A percentile compares a stretch with the other conserved stretches of the same genome.
phyloP scores from a whole-genome alignment of 2,113 vertebrate genomes.

The Prionailurus viverrinus region DNA sequence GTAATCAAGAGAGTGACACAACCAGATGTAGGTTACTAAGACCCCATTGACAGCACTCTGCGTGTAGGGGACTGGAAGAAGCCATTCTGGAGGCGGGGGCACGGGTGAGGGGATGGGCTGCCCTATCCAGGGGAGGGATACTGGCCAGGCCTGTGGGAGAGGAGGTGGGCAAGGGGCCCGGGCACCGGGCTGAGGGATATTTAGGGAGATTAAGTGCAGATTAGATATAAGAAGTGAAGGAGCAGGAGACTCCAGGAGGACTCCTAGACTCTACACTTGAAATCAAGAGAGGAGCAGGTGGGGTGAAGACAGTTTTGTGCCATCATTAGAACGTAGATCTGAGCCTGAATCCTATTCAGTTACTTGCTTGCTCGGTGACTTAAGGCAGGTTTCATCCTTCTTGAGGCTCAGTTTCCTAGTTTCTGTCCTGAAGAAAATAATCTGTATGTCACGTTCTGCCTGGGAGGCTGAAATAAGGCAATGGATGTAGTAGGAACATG shows the following conservation, averaged over 20 bases:
- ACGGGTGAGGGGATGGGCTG: too few species aligned
- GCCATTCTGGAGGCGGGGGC: not conserved
- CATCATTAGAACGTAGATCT: not conserved
- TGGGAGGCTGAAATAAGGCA: not conserved
- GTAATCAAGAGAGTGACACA: not conserved
- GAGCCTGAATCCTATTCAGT: not conserved
- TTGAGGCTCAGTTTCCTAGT: not conserved
- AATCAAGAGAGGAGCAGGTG: not conserved
- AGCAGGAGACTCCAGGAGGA: not conserved
- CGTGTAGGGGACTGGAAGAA: not conserved
- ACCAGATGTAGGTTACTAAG: accelerated
- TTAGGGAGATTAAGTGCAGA: not conserved
- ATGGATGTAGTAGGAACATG: too few species aligned
- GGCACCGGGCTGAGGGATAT: not conserved
- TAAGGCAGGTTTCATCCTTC: not conserved
- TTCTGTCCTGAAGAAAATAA: not conserved
- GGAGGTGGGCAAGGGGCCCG: not conserved
- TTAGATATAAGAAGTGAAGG: not conserved
- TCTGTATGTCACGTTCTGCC: not conserved
- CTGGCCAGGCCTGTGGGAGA: not conserved
- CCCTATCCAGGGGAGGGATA: not conserved
- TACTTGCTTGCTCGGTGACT: not conserved
- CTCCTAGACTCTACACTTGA: not conserved
- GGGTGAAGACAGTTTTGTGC: not conserved
- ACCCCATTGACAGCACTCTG: not conserved